Evolutionary conservation across 2,113 vertebrate genomes (phyloP).

Genomic region (Nyctereutes procyonoides): DNA sequence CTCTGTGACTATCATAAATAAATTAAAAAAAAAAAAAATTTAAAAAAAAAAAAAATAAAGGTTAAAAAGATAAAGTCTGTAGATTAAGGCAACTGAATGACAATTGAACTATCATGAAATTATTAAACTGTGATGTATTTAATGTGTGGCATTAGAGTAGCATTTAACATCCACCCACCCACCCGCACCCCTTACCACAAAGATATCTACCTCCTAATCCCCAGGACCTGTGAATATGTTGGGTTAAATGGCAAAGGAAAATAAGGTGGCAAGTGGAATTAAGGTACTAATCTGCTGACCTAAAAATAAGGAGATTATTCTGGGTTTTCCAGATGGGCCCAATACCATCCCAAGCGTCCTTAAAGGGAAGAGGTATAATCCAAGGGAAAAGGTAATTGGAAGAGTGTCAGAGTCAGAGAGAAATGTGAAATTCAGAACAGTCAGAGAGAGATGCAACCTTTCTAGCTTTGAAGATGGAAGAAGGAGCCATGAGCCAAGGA

Average conservation of each 20-base stretch:
- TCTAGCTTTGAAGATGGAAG: background rate
- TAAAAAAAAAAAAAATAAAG: too few species aligned
- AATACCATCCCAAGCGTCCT: background rate
- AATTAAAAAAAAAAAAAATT: too few species aligned
- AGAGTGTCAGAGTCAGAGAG: background rate
- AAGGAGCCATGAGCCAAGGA: background rate
- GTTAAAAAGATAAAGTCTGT: constrained; percentile 50
- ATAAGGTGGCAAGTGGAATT: background rate
- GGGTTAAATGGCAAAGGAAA: background rate
- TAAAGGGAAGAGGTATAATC: background rate
- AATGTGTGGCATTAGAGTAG: background rate
- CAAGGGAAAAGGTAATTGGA: background rate
- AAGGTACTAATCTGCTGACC: background rate
- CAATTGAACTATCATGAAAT: constrained; percentile 65
- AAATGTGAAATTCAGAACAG: background rate
- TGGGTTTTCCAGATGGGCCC: background rate
- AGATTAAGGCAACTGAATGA: background rate
- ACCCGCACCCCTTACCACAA: too few species aligned
- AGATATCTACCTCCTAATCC: background rate
- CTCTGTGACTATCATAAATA: too few species aligned
- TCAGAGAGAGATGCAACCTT: background rate
- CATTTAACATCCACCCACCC: background rate
- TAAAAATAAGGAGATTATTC: background rate
- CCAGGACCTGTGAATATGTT: background rate
- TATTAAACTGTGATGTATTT: background rate